These are phyloP conservation scores for Meiosimyza decipiens DNA, from an alignment of 2,888 invertebrate species.

Conservation along the genomic window DNA sequence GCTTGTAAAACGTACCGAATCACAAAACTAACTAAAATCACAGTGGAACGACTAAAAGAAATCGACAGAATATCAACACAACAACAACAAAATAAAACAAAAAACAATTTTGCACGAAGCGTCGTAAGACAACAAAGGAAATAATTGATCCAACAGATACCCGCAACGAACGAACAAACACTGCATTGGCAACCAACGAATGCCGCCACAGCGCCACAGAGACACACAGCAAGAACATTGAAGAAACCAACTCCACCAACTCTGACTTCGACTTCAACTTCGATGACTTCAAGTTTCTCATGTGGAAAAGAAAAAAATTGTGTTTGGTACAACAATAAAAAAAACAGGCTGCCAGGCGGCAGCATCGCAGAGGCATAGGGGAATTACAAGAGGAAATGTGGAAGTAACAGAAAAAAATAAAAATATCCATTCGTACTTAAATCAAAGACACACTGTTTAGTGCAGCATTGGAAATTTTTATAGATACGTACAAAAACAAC, in stretches of 20 bases:
- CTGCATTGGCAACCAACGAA: conserved; percentile 9
- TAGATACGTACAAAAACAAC: conserved; percentile 2
- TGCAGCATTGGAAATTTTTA: conserved; percentile 11
- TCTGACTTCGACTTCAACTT: not conserved
- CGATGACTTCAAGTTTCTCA: conserved; percentile 7
- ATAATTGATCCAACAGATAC: conserved; percentile 35
- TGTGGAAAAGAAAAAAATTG: not conserved
- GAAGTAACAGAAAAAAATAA: not conserved
- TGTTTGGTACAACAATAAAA: not conserved
- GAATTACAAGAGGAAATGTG: not conserved
- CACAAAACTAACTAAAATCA: not conserved
- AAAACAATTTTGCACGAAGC: conserved; percentile 1
- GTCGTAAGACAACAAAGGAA: conserved; percentile 18
- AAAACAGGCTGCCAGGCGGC: not conserved
- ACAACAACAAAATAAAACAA: conserved; percentile 3
- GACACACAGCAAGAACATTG: not conserved
- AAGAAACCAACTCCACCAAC: not conserved
- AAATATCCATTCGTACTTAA: not conserved
- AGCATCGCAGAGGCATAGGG: not conserved
- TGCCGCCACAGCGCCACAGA: too few relatives aligned
- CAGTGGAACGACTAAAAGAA: not conserved
- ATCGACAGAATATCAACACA: not conserved
- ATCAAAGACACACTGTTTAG: conserved; percentile 20
- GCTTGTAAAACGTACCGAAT: not conserved
- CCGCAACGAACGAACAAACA: conserved; percentile 19